A percentile compares a stretch with the other conserved stretches of the same genome.
Evolutionary conservation across 2,113 vertebrate species (phyloP).

Genomic region (Clarias batrachus): DNA sequence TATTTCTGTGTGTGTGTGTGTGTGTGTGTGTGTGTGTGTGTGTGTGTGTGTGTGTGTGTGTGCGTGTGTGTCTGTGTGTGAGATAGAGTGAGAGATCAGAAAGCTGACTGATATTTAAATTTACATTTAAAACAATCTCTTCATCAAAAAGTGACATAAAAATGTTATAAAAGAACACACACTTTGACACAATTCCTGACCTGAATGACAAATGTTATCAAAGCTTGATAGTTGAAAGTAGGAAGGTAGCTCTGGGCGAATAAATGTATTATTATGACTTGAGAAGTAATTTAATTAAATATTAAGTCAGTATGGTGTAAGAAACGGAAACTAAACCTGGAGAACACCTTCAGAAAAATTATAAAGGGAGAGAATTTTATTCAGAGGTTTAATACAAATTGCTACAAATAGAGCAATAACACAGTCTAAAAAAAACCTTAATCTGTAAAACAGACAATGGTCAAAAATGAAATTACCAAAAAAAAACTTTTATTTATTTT

Average conservation of each 20-base stretch:
- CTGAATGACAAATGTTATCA: background rate
- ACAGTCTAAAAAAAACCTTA: background rate
- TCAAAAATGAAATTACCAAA: background rate
- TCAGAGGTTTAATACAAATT: background rate
- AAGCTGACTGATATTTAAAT: slow-evolving; percentile 33
- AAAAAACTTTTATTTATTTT: too few relatives aligned
- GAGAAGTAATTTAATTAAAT: background rate
- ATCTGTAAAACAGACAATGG: background rate
- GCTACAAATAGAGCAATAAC: background rate
- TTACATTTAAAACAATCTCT: slow-evolving; percentile 30
- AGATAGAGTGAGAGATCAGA: slow-evolving; percentile 1
- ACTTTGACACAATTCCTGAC: slow-evolving; percentile 2
- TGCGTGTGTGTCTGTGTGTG: background rate
- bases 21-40: slow-evolving; percentile 13
- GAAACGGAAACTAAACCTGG: background rate
- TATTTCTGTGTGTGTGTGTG: slow-evolving; percentile 26
- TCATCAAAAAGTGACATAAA: background rate
- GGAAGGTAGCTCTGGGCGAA: background rate
- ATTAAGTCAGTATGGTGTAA: background rate
- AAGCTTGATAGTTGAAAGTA: background rate
- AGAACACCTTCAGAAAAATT: background rate
- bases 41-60: slow-evolving; percentile 5
- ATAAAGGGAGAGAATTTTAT: background rate
- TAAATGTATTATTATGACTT: background rate
- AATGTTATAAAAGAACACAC: background rate